Conservation (phyloP, 2,113 vertebrate species). For the Etheostoma spectabile region DNA sequence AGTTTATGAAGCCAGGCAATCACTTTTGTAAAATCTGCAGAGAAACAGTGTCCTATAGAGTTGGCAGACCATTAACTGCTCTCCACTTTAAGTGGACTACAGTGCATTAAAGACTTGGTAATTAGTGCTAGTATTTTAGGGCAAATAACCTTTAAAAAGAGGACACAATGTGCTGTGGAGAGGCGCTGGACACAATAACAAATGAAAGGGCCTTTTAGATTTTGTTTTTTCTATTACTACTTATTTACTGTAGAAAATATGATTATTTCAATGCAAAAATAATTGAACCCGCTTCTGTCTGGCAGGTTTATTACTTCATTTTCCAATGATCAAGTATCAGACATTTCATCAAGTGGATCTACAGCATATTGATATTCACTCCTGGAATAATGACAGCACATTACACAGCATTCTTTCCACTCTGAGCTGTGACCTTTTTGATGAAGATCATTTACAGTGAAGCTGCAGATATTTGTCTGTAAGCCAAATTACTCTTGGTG, state of each 20-base stretch:
- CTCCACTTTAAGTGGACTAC: background rate
- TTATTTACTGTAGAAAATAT: no score
- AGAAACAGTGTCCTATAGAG: background rate
- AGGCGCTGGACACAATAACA: no score
- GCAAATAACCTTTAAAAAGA: background rate
- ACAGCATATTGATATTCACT: slow-evolving; percentile 21
- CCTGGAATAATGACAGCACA: slow-evolving; percentile 13
- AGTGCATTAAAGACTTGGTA: background rate
- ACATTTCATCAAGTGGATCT: background rate
- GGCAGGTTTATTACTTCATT: background rate
- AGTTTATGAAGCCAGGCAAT: no score
- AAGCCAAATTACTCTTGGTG: slow-evolving; percentile 65
- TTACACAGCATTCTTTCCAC: background rate
- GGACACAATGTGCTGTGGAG: background rate
- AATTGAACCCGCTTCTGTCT: no score
- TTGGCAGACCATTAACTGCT: background rate
- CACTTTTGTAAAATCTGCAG: no score
- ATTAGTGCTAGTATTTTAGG: background rate
- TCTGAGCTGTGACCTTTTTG: slow-evolving; percentile 31
- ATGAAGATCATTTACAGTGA: slow-evolving; percentile 33
- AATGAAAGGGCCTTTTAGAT: no score
- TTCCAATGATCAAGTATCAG: slow-evolving; percentile 20
- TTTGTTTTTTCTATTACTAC: no score
- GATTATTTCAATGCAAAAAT: no score
- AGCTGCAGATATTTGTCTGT: slow-evolving; percentile 8